Evolutionary conservation across 2,797 vertebrate genomes (phyloP), one percentile per base, ranked within the genome.

Genomic region (Pseudochirops corinnae): DNA sequence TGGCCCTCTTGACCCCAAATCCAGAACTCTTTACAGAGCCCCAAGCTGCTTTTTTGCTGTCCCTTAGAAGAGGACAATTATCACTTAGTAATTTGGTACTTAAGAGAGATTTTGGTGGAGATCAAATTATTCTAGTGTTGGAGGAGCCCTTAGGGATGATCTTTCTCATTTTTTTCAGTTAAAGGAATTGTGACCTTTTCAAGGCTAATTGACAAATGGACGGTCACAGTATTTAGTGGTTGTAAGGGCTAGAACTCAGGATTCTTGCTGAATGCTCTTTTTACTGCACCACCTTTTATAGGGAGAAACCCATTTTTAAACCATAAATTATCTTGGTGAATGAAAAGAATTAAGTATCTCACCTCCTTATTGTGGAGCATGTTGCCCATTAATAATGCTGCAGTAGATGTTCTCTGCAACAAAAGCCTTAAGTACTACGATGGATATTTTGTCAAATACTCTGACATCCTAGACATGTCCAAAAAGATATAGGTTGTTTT

Each of bases 361-460:
- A 3, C 3, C 58, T 93, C 29, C 57, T 97, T 94, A n/a, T 95
- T 91, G 55, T 91, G 24, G 1, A 95, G 14, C 55, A 93, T 10
- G 33, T 74, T 39, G 3, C 0, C 0, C 24, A 18, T 91, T 50
- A n/a, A 74, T 74, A 74, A 74, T 74, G 33, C 16, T 21, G 62
- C 62, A 18, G 9, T n/a, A 18, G 62, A 67, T 39, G 62, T 74
- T 74, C 33, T 74, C 33, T 74, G 33, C 39, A 74, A 39, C 58
- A 96, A 94, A 58, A 87, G 96, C 74, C 55, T 96, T 26, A 50
- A 94, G 46, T 24, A 0, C 18, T 93, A 1, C 26, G 90, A 94
- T 94, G 95, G 82, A 46, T 95, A 9, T 18, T 87, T 90, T 93
- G 90, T 74, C 94, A 92, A 93, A 31, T 92, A 56, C 95, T 96